Base-by-base conservation (phyloP, 2,888 invertebrate genomes). In the Machimus rusticus region DNA sequence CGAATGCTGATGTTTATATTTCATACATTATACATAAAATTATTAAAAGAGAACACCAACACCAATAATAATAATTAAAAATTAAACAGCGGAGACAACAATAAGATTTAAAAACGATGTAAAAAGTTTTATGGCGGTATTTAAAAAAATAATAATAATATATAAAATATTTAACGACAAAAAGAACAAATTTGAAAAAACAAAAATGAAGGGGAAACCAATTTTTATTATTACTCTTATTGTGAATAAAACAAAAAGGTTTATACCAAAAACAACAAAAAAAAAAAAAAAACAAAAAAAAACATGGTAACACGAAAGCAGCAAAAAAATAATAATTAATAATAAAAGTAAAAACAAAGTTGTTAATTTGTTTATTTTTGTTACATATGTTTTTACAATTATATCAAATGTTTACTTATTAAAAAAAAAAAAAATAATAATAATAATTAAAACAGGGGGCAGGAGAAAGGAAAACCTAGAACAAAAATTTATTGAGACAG, bases 311-410 rank as follows among this genome's bases (percentile, higher is more conserved):
- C 34, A 6, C 6, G 34, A 34, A 34, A 34, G 5, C 34, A 34
- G 57, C 14, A 82, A 28, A 16, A 16, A 1, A 57, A 55, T 55
- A 9, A 31, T 5, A 57, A 16, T 19, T 46, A 19, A 57, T 51
- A 3, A 82, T 16, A 37, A 31, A 76, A 86, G n/a, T n/a, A 76
- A 76, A 86, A 86, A 5, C 3, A 57, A 23, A 57, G 37, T 37
- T 76, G 76, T 76, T 76, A 37, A 37, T 76, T 76, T 76, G 34
- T 37, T 76, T 76, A 76, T 37, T 76, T 76, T 76, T 76, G 34
- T 76, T 76, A 76, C 37, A 37, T 76, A 5, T 19, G 34, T 76
- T 76, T 76, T 66, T 76, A 37, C 28, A 37, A 37, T 37, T 34
- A 76, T 19, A 37, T 76, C 28, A 31, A 37, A 37, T 76, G 76